These are phyloP conservation scores for Pionites leucogaster DNA, from an alignment of 2,113 vertebrate species.

Conservation along the genomic window DNA sequence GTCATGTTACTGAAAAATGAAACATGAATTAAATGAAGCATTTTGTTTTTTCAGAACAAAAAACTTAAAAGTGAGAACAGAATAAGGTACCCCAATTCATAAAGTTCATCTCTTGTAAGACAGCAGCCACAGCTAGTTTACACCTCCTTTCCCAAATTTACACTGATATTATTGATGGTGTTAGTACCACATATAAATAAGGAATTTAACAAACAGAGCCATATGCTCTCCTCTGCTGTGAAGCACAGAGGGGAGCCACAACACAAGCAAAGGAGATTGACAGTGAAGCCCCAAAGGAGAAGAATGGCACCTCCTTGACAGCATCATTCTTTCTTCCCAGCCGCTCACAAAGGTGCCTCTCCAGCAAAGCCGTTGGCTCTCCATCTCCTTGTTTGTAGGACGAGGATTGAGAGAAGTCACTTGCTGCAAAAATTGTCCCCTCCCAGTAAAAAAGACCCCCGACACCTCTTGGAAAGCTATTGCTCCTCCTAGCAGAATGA, in stretches of 20 bases:
- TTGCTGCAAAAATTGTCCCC: neutral
- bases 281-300: neutral
- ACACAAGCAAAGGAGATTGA: neutral
- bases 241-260: neutral
- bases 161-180: neutral
- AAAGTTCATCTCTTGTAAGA: neutral
- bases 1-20: neutral
- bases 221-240: neutral
- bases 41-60: neutral
- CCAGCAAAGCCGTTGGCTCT: neutral
- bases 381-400: neutral
- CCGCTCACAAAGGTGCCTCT: neutral
- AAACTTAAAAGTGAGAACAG: neutral
- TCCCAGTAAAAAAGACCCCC: neutral
- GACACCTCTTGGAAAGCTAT: neutral
- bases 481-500: neutral
- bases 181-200: neutral
- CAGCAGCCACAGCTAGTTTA: neutral
- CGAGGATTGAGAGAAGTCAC: neutral
- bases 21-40: neutral
- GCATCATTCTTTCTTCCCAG: neutral
- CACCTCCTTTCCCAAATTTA: neutral
- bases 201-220: neutral
- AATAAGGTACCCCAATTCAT: accelerated
- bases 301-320: neutral